Percentiles rank a stretch among this genome's conserved stretches.
Conservation (phyloP, 64 coral and sea anemone species). For the Hydrozoanthus tunicans region DNA sequence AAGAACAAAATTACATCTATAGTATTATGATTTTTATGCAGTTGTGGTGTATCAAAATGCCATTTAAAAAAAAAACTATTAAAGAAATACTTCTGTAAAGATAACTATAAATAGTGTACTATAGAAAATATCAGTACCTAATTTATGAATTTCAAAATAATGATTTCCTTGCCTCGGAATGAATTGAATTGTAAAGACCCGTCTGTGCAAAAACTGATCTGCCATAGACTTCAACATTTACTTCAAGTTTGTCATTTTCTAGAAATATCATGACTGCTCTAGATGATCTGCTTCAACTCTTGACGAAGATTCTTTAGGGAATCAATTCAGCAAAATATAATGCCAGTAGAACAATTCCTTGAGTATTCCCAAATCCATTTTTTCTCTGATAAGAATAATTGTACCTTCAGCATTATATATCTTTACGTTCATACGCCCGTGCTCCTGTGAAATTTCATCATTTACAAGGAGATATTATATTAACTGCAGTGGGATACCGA, state of each 20-base stretch:
- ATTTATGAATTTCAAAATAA: not conserved
- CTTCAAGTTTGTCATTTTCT: not conserved
- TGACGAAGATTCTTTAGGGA: too few species aligned
- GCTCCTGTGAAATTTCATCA: too few species aligned
- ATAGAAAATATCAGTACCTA: not conserved
- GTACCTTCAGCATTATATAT: too few species aligned
- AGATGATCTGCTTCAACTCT: too few species aligned
- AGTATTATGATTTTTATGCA: not conserved
- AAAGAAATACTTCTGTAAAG: conserved; percentile 1
- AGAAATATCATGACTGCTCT: too few species aligned
- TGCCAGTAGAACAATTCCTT: too few species aligned
- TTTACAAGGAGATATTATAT: too few species aligned
- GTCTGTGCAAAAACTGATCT: not conserved
- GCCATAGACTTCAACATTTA: not conserved
- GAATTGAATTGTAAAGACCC: not conserved
- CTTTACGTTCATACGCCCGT: too few species aligned
- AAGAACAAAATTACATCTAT: not conserved
- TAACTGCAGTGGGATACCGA: too few species aligned
- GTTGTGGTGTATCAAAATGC: conserved; percentile 2
- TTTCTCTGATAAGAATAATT: too few species aligned
- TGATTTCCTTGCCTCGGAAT: not conserved
- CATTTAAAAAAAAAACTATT: not conserved
- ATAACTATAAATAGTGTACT: conserved; percentile 49
- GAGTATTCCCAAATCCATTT: too few species aligned
- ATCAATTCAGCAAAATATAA: too few species aligned